Conservation (phyloP, 2,888 invertebrate genomes). For the Gymnosoma rotundatum region DNA sequence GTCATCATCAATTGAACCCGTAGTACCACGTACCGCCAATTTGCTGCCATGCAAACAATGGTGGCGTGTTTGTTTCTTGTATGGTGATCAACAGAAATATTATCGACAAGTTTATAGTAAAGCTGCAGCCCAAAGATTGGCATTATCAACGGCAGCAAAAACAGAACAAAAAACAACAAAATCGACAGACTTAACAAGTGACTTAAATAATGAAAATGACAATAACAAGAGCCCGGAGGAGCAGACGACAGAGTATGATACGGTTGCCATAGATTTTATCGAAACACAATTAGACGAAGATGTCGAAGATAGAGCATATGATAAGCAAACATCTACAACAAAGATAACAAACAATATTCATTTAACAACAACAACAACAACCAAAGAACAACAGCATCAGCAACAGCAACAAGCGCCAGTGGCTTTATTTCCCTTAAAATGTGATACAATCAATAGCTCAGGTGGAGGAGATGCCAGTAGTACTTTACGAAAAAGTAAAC, state of each 20-base stretch:
- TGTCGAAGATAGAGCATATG: constrained; percentile 58
- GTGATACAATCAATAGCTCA: constrained; percentile 63
- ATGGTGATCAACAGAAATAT: constrained; percentile 93
- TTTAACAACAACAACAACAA: constrained; percentile 57
- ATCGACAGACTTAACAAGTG: constrained; percentile 66
- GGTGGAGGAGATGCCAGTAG: constrained; percentile 36
- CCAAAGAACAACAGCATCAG: constrained; percentile 57
- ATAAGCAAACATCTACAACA: constrained; percentile 62
- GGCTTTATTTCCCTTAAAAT: constrained; percentile 78
- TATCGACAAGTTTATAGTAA: constrained; percentile 90
- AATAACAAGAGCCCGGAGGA: constrained; percentile 70
- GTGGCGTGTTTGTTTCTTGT: constrained; percentile 95
- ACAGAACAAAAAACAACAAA: constrained; percentile 30
- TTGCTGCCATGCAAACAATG: constrained; percentile 93
- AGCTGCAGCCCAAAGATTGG: constrained; percentile 83
- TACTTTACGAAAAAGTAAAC: constrained; percentile 77
- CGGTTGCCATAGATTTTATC: constrained; percentile 73
- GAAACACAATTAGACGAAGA: constrained; percentile 72
- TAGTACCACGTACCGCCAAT: constrained; percentile 85
- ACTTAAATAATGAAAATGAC: constrained; percentile 71
- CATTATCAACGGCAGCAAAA: constrained; percentile 75
- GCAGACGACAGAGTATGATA: constrained; percentile 68
- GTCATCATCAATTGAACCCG: constrained; percentile 79
- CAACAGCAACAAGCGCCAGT: constrained; percentile 69
- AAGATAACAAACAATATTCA: constrained; percentile 65